Evolutionary conservation across 2,888 invertebrate genomes (phyloP).

Genomic region (Carterocephalus palaemon): DNA sequence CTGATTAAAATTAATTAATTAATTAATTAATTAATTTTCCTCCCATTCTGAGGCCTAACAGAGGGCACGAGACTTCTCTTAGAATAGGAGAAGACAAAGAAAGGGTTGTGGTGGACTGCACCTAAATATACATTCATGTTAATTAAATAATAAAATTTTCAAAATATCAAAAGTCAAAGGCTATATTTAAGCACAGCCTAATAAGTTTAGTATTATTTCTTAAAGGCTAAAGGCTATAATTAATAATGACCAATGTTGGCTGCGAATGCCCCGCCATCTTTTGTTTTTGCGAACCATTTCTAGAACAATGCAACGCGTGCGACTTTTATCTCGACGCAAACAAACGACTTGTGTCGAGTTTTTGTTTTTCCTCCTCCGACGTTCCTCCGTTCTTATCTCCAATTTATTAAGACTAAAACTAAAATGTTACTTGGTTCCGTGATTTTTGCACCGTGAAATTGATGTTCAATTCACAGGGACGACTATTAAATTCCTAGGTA

Average conservation of each 20-base stretch:
- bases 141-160: no score
- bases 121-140: no score
- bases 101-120: no score
- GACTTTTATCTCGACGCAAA: slow-evolving; percentile 63
- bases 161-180: no score
- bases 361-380: slow-evolving; percentile 44
- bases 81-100: no score
- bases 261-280: slow-evolving; percentile 44
- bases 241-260: slow-evolving; percentile 65
- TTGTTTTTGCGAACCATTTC: slow-evolving; percentile 68
- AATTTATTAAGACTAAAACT: slow-evolving; percentile 54
- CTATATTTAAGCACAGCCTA: no score
- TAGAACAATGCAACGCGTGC: slow-evolving; percentile 66
- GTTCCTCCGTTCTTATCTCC: slow-evolving; percentile 42
- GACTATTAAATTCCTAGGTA: no score
- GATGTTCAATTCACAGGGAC: slow-evolving; percentile 1
- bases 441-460: slow-evolving; percentile 25
- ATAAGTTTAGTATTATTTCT: no score
- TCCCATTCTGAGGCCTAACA: no score
- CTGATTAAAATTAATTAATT: not conserved
- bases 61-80: no score
- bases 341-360: slow-evolving; percentile 55
- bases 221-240: no score
- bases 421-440: slow-evolving; percentile 42
- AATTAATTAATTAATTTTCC: slow-evolving; percentile 9